Evolutionary conservation across 2,888 invertebrate species (phyloP), one percentile per base, ranked within the genome.

Genomic region (Eupithecia centaureata): DNA sequence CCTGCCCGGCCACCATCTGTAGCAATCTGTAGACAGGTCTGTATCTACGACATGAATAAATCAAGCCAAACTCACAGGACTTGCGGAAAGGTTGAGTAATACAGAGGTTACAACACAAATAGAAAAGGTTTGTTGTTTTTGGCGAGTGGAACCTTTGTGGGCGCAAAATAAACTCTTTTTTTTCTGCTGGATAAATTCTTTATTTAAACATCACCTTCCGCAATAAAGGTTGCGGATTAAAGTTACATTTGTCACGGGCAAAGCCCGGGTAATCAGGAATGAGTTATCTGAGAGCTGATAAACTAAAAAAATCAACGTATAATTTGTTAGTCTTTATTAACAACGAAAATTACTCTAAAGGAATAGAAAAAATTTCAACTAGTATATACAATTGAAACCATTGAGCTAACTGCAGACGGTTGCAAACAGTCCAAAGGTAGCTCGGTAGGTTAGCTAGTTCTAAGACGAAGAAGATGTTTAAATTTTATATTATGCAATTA

Each of bases 21-120:
- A 27, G 47, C 22, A 47, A 52, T 52, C 52, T 52, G 27, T 52
- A 52, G 52, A 27, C 27, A 52, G 52, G 52, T 52, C 13, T 22
- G 22, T 47, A 47, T 22, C 52, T 27, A 27, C 15, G 54, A 28
- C 8, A 80, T 83, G 82, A 84, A 84, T 84, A 84, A 84, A 84
- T 84, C 81, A 84, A 78, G 75, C 52, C 63, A 61, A 71, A 42
- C 63, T 73, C 70, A 67, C 64, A 71, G 73, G 52, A 77, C 75
- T 72, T 61, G 67, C 66, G 18, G 58, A 64, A 70, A 70, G 65
- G 63, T 70, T 63, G 61, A 67, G 65, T 72, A 65, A 67, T 61
- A 73, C 71, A 74, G 69, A 74, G 71, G 73, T 68, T 35, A 52
- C 13, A 42, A 33, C 25, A 54, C 35, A 54, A 35, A 62, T 62